Evolutionary conservation across 1,140 invertebrate species (phyloP), one percentile per base, ranked within the genome.

Genomic region (Drosophila aff.): DNA sequence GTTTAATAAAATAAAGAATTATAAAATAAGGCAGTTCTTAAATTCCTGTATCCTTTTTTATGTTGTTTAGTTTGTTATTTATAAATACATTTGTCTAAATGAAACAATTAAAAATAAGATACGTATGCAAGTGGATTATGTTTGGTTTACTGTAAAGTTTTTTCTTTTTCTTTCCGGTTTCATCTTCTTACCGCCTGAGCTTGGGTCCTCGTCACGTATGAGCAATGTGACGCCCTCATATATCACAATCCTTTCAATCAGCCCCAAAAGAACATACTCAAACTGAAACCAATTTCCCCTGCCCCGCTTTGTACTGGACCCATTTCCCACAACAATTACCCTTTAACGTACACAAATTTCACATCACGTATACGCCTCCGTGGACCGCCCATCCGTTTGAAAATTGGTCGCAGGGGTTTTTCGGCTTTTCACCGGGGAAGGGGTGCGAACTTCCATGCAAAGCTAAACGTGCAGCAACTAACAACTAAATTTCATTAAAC

Each of bases 401-500:
- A 71, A 65, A 52, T 69, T 57, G 49, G 64, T 68, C 40, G 67
- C 23, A 33, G 36, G 28, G 23, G 40, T 57, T 79, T 63, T 71
- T 66, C 23, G 52, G 73, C 21, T 44, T 28, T 23, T 31, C 41
- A 40, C 10, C 26, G 33, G 66, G 47, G 18, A 2, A 7, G 15
- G 33, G 49, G 68, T 28, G 36, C n/a, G 18, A 16, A 76, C 63
- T 75, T 85, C 75, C 72, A 77, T 89, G 82, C 63, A 83, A 78
- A 80, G 74, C 75, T 77, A 89, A 89, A 89, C 83, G 84, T 87
- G 84, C 83, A 81, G 84, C 83, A 89, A 84, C 83, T 87, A 87
- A 87, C 83, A 87, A 87, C 83, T 87, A 84, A 87, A 87, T 87
- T 89, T 87, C 84, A 87, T 87, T 89, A 87, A 87, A 82, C 84